Conservation (phyloP, 2,888 invertebrate genomes). For the Phaonia tiefii region DNA sequence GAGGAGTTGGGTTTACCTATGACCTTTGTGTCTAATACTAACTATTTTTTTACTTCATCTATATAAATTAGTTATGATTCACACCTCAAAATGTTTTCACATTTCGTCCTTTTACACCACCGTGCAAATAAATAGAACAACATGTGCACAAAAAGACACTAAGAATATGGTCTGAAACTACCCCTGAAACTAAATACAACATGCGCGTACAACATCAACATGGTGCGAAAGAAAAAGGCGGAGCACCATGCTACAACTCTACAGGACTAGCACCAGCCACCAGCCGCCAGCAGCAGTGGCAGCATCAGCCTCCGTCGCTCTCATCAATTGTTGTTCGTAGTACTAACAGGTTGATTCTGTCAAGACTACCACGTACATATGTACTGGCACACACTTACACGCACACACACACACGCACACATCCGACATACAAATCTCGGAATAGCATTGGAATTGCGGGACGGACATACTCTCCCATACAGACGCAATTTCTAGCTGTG, state of each 20-base stretch:
- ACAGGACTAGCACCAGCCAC: conserved; percentile 44
- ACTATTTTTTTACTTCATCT: background rate
- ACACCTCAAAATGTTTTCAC: no score
- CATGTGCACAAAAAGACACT: conserved; percentile 67
- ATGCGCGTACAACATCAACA: conserved; percentile 54
- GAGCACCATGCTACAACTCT: conserved; percentile 62
- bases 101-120: conserved; percentile 31
- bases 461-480: conserved; percentile 17
- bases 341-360: conserved; percentile 66
- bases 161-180: conserved; percentile 66
- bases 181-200: conserved; percentile 63
- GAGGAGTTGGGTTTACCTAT: no score
- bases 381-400: conserved; percentile 41
- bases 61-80: background rate
- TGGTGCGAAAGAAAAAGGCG: conserved; percentile 63
- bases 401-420: conserved; percentile 41
- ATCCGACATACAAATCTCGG: conserved; percentile 20
- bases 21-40: no score
- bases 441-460: conserved; percentile 30
- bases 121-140: conserved; percentile 60
- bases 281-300: background rate
- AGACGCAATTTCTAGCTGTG: conserved; percentile 20
- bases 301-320: conserved; percentile 39
- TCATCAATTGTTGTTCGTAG: conserved; percentile 64
- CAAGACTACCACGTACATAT: conserved; percentile 62